Percentiles rank a stretch among this genome's conserved stretches.
Evolutionary conservation across 2,113 vertebrate species (phyloP).

Genomic region (Tragelaphus scriptus): DNA sequence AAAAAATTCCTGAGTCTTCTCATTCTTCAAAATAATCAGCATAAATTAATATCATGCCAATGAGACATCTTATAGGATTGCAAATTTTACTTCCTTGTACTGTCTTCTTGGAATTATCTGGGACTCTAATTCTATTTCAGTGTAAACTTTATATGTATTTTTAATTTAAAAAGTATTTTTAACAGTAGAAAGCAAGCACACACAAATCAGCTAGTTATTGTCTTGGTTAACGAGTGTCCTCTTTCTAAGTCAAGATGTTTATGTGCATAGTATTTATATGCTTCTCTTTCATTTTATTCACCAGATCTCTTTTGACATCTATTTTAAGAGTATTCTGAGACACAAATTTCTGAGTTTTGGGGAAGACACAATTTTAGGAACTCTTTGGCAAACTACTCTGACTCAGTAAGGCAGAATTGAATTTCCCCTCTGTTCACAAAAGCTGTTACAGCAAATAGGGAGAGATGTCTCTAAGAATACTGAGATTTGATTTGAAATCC

Average conservation of each 20-base stretch:
- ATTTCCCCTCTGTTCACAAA: neutral
- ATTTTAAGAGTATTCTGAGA: neutral
- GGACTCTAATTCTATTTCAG: neutral
- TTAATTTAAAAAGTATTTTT: neutral
- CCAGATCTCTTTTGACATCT: neutral
- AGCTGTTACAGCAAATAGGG: neutral
- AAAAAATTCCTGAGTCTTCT: neutral
- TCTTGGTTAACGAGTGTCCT: constrained; percentile 1
- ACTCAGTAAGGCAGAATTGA: neutral
- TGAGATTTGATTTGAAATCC: neutral
- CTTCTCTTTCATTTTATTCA: neutral
- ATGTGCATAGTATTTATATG: neutral
- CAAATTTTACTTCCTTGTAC: neutral
- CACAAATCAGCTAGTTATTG: neutral
- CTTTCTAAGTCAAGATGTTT: constrained; percentile 20
- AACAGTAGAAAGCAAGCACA: neutral
- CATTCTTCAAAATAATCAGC: neutral
- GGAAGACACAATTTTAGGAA: neutral
- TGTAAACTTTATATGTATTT: neutral
- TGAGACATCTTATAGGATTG: neutral
- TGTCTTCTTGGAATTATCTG: neutral
- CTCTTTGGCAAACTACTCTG: neutral
- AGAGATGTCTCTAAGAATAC: neutral
- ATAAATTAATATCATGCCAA: neutral
- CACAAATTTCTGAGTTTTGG: neutral